Base-by-base conservation (phyloP, 2,797 vertebrate species). In the Parotocinclus haroldoi region DNA sequence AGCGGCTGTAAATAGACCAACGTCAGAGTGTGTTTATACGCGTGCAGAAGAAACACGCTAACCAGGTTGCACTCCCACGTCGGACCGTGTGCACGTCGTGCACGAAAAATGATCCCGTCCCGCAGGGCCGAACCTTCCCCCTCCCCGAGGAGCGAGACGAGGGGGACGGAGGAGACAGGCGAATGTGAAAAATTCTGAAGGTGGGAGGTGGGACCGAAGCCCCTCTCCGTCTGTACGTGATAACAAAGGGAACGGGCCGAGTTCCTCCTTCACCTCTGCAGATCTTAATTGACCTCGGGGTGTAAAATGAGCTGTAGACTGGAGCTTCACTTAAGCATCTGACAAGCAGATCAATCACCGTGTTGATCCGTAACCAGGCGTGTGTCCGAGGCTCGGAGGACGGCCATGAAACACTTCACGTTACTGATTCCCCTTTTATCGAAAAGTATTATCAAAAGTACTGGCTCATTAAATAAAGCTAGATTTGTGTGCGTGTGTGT, bases 261-360 rank as follows among this genome's bases (percentile, higher is more conserved):
- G 14, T 50, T 36, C 55, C 49, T 71, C 66, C 56, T 67, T 75
- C 66, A 69, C 61, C 74, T 72, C 56, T 62, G 54, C 48, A 36
- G 73, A 9, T 73, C 72, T 65, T 81, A 84, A 82, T 83, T 85
- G 84, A 86, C 80, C 80, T 80, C 76, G 58, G 73, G 58, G 61
- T 74, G 73, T 65, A 77, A 77, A 69, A 74, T 76, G 78, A 76
- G 69, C 68, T 72, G 75, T 72, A 78, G 75, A 79, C 77, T 74
- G 69, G 55, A 48, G 59, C 56, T 59, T 77, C 82, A 85, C 75
- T 87, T 86, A 82, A 81, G 74, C 66, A 82, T 67, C 79, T 86
- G 85, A 85, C 85, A 86, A 81, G 87, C 81, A 86, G 82, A 88
- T 87, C 83, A 87, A 87, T 89, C 86, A 88, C 71, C 69, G 71